Evolutionary conservation across 2,888 invertebrate species (phyloP).

Genomic region (Psococerastis gibbosa): DNA sequence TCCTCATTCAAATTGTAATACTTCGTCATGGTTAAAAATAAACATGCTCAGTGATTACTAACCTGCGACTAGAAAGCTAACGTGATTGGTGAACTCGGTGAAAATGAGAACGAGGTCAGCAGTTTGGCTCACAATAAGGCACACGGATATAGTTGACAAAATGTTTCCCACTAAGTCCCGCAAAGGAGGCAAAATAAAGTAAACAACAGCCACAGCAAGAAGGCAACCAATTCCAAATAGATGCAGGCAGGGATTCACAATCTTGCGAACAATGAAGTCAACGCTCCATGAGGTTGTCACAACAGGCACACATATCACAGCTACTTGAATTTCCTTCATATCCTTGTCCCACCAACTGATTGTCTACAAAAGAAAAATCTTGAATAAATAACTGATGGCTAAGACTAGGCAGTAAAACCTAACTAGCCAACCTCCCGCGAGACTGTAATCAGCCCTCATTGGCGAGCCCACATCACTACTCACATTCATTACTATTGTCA

Average conservation of each 20-base stretch:
- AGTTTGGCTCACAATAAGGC: conserved; percentile 55
- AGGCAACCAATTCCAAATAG: conserved; percentile 49
- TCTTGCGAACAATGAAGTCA: conserved; percentile 43
- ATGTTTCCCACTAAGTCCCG: conserved; percentile 70
- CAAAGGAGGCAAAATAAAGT: conserved; percentile 64
- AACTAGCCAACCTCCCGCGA: too few species aligned
- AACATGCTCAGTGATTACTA: too few species aligned
- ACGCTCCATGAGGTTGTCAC: conserved; percentile 52
- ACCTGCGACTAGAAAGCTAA: conserved; percentile 66
- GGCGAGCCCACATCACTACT: too few species aligned
- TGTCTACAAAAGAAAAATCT: conserved; percentile 28
- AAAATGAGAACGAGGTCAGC: conserved; percentile 62
- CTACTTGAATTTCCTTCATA: conserved; percentile 45
- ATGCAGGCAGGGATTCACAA: conserved; percentile 60
- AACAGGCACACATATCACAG: conserved; percentile 53
- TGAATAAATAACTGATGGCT: too few species aligned
- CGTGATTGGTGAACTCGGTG: conserved; percentile 59
- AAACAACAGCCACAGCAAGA: conserved; percentile 52
- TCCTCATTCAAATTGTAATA: too few species aligned
- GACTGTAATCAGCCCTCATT: too few species aligned
- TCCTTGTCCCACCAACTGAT: conserved; percentile 30
- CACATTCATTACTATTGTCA: too few species aligned
- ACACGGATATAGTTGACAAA: conserved; percentile 60
- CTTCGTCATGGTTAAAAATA: too few species aligned
- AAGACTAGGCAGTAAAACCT: too few species aligned